These are phyloP conservation scores for Spisula subtruncata DNA, from an alignment of 2,888 invertebrate genomes.

Conservation along the genomic window DNA sequence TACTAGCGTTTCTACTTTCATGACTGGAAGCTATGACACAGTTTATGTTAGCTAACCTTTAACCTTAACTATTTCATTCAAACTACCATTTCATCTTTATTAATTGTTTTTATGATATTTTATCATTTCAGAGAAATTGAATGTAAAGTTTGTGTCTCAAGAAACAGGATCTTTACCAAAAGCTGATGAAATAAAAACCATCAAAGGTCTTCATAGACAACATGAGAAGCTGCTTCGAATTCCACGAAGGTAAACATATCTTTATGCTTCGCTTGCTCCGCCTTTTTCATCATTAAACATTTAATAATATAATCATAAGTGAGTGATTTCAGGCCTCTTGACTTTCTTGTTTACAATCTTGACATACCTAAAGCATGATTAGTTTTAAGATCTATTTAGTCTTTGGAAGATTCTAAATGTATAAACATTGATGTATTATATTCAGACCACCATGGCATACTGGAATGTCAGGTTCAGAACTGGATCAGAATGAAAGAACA, in stretches of 20 bases:
- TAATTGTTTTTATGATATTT: no score
- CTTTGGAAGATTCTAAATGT: neutral
- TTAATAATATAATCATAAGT: no score
- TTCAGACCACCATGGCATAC: slow-evolving; percentile 93
- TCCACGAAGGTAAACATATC: slow-evolving; percentile 91
- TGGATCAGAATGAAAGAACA: slow-evolving; percentile 93
- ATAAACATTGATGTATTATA: neutral
- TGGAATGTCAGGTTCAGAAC: slow-evolving; percentile 93
- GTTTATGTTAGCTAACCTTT: no score
- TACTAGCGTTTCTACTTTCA: no score
- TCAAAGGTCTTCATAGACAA: slow-evolving; percentile 83
- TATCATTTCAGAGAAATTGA: slow-evolving; percentile 93
- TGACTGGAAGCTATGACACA: no score
- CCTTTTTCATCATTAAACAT: no score
- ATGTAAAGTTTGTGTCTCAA: slow-evolving; percentile 91
- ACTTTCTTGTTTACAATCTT: no score
- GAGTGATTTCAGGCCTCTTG: no score
- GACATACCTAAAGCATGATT: no score
- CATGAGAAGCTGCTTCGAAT: slow-evolving; percentile 91
- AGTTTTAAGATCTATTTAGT: neutral
- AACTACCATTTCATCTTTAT: no score
- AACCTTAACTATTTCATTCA: no score
- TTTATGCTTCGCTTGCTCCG: no score
- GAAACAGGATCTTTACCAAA: slow-evolving; percentile 89
- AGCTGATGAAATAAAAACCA: slow-evolving; percentile 89